A percentile compares a stretch with the other conserved stretches of the same genome.
phyloP scores from a whole-genome alignment of 1,140 invertebrate genomes.

The Phthorimaea operculella region DNA sequence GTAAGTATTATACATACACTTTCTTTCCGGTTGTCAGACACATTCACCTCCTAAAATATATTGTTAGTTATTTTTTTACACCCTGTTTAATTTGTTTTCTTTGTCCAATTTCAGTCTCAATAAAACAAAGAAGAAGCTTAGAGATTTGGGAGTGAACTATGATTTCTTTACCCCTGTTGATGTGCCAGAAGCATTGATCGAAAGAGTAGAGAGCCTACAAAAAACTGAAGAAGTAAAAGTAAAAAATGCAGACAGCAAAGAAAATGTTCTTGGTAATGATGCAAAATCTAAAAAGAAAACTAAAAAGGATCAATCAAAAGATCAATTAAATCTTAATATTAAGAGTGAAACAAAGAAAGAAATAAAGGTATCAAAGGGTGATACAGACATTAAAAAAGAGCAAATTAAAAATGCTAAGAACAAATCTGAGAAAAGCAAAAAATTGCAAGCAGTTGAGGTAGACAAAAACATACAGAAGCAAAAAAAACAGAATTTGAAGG shows the following conservation, averaged over 20 bases:
- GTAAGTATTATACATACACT: no score
- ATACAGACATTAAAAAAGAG: slow-evolving; percentile 11
- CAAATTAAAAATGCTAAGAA: slow-evolving; percentile 10
- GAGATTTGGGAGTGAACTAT: slow-evolving; percentile 53
- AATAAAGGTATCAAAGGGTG: slow-evolving; percentile 12
- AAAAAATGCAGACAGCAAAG: slow-evolving; percentile 13
- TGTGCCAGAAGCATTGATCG: slow-evolving; percentile 42
- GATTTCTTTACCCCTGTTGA: slow-evolving; percentile 61
- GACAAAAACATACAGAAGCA: slow-evolving; percentile 18
- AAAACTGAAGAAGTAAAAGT: no score
- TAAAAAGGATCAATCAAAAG: slow-evolving; percentile 11
- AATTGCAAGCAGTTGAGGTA: slow-evolving; percentile 13
- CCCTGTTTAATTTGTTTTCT: slow-evolving; percentile 3
- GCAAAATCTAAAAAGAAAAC: slow-evolving; percentile 19
- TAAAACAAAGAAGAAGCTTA: slow-evolving; percentile 49
- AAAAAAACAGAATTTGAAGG: slow-evolving; percentile 7
- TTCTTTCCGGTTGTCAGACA: no score
- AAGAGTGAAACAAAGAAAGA: slow-evolving; percentile 11
- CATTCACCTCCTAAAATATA: slow-evolving; percentile 8
- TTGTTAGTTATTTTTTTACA: slow-evolving; percentile 8
- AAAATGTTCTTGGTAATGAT: slow-evolving; percentile 9
- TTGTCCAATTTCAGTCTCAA: slow-evolving; percentile 30
- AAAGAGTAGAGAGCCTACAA: slow-evolving; percentile 14
- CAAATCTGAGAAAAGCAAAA: slow-evolving; percentile 6
- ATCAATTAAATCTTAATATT: slow-evolving; percentile 4